Evolutionary conservation across 2,888 invertebrate species (phyloP), one percentile per base, ranked within the genome.

Genomic region (Rotaria macrura): DNA sequence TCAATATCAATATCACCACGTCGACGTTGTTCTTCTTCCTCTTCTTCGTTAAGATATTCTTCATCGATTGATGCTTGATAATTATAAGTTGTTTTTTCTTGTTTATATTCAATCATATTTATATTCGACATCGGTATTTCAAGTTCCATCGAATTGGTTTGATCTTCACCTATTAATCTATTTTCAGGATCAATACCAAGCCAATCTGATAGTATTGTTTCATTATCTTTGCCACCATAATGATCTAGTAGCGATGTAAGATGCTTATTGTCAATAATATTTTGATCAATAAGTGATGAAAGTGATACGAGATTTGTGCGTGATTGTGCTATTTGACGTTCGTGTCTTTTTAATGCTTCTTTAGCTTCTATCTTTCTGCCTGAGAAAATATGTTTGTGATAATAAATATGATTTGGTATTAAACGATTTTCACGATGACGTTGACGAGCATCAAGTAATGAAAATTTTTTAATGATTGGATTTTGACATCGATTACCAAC

Each of bases 401-500:
- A 25, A 79, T 43, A 79, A 23, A 79, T 43, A 43, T 79, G 74
- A 23, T 25, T 23, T 14, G 74, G 74, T 43, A 43, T 79, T 14
- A 14, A 25, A 25, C 74, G 74, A 79, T 25, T 20, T 40, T 79
- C 43, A 43, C 74, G 74, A 43, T 23, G 23, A 79, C 23, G 40
- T 43, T 20, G 23, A 43, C 40, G 74, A 6, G 74, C 74, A 23
- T 86, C 55, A 34, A 57, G 47, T 9, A 86, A 65, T 52, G 85
- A 83, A 85, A 84, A 86, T 38, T 72, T 17, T 29, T 85, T 47
- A 74, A 86, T 40, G 17, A 57, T 72, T 57, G 83, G 29, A 57
- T 87, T 87, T 84, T 87, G 72, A 55, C 83, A 86, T 52, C 85
- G 79, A 55, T 57, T 65, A 47, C 87, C 87, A 34, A 87, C 87